Base-by-base conservation (phyloP, 2,797 vertebrate species). In the Channallabes apus region DNA sequence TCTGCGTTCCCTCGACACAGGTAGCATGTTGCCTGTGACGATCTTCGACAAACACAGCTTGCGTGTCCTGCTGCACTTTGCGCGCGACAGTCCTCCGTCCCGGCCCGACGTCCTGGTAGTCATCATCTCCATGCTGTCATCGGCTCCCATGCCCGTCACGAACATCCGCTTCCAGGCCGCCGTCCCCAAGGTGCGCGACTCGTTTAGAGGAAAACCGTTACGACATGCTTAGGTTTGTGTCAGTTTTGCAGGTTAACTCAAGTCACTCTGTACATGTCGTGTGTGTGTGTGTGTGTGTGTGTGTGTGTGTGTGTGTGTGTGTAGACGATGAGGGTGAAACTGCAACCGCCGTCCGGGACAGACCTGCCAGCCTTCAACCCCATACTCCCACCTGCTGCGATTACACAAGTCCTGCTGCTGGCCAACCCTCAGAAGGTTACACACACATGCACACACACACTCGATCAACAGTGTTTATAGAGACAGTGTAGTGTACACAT, bases 81-180 rank as follows among this genome's bases (percentile, higher is more conserved):
- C 98, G 3, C 96, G 93, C 2, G 97, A 97, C 88, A 95, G 95
- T 27, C 96, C 98, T 41, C 96, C 96, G 0, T 95, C 95, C 6
- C 95, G 97, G 79, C 94, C 96, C 0, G 98, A 99, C 0, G 94
- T 99, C 83, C 94, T 99, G 58, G 98, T 99, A 87, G 98, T 99
- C 84, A 98, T 99, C 88, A 97, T 99, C 80, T 99, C 98, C 79
- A 99, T 99, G 98, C 93, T 99, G 67, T 99, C 97, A 86, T 99
- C 97, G 0, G 97, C 98, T 0, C 97, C 98, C 0, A 92, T 95
- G 86, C 96, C 98, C 3, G 96, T 98, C 90, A 96, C 94, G 89
- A 97, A 96, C 92, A 98, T 99, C 56, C 93, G 97, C 88, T 98
- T 99, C 92, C 98, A 99, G 93, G 96, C 98, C 0, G 98, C 98